Percentiles rank a stretch among this genome's conserved stretches.
Evolutionary conservation across 2,797 vertebrate genomes (phyloP).

Genomic region (Chanos chanos): DNA sequence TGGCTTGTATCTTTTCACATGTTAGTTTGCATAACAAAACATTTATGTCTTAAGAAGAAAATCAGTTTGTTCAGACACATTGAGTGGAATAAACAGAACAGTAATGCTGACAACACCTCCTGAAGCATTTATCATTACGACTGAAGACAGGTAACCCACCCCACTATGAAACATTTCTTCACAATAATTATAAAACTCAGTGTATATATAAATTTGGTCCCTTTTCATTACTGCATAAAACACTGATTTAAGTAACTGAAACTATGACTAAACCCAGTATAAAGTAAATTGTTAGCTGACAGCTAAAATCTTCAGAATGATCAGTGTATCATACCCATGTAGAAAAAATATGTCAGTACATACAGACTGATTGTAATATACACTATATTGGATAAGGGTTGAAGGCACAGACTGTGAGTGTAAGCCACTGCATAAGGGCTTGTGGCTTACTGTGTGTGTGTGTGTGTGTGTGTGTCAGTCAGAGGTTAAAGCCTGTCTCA

Average conservation of each 20-base stretch:
- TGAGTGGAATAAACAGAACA: constrained; percentile 62
- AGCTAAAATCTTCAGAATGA: too few relatives aligned
- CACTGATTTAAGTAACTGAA: too few relatives aligned
- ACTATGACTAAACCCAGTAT: too few relatives aligned
- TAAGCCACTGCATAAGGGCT: constrained; percentile 6
- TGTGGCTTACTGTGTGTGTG: not conserved
- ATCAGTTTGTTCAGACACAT: constrained; percentile 52
- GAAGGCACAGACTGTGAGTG: not conserved
- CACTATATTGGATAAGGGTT: not conserved
- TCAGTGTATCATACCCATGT: too few relatives aligned
- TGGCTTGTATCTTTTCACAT: too few relatives aligned
- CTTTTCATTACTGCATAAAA: too few relatives aligned
- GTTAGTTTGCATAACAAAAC: not conserved
- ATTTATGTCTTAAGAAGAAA: constrained; percentile 51
- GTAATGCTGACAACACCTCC: constrained; percentile 36
- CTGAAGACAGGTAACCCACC: not conserved
- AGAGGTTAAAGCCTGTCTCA: constrained; percentile 75
- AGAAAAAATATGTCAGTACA: too few relatives aligned
- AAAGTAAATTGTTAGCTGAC: too few relatives aligned
- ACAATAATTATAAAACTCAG: not conserved
- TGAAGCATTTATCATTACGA: not conserved
- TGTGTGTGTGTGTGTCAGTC: constrained; percentile 23
- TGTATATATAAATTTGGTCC: too few relatives aligned
- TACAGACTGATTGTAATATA: too few relatives aligned
- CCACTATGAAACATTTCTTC: not conserved